Base-by-base conservation (phyloP, 2,797 vertebrate genomes). In the Salmo trutta region DNA sequence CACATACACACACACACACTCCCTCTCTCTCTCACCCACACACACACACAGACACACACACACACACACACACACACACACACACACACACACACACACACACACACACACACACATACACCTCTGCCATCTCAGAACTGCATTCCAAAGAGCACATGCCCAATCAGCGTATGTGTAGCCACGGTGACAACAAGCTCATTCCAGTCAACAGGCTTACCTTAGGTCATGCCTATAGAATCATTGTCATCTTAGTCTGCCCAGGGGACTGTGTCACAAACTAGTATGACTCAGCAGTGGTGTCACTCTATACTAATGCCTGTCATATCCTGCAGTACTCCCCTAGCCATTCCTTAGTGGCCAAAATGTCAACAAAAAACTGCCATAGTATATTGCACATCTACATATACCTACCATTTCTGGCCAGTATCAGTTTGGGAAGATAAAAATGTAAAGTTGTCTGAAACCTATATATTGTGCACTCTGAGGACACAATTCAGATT, bases 71-170 rank as follows among this genome's bases (percentile, higher is more conserved):
- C 24, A 24, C 24, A 24, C 24, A 24, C 24, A 24, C 24, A 24
- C 24, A 24, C 24, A 24, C 24, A 24, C 24, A 24, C 24, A 24
- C 24, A 24, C 24, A 24, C 47, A 51, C 47, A 51, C 47, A 51
- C 47, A 51, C 47, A 51, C 47, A 53, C 4, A 53, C 53, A 54
- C 53, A 56, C 85, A 75, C 77, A 79, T 80, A 12, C 41, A 47
- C 75, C 84, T 87, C 85, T 80, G 85, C 82, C 82, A 83, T 89
- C 41, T 24, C 56, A 80, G 52, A 74, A 74, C 73, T 47, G 76
- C 79, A 92, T 92, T 93, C 90, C 91, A 87, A 85, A 64, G 87
- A 75, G 53, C n/a, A 83, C 79, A 47, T 12, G 79, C 75, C 41
- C 77, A 71, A 71, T 77, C 73, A 56, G 67, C 52, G 41, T 47